Evolutionary conservation across 2,888 invertebrate genomes (phyloP).

Genomic region (Acrocera orbiculus): DNA sequence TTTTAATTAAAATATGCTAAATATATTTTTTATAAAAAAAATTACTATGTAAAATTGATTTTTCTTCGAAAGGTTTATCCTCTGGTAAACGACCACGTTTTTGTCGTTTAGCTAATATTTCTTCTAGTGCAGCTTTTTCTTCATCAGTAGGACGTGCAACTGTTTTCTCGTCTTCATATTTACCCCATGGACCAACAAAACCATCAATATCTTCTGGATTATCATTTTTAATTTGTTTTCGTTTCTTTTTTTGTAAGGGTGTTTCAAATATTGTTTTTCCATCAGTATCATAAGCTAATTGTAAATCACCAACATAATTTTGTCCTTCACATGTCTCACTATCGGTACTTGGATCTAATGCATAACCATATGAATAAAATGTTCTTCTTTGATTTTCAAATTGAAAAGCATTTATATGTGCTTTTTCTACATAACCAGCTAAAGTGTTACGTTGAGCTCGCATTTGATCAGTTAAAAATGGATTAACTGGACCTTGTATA

Average conservation of each 20-base stretch:
- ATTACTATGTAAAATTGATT: constrained; percentile 78
- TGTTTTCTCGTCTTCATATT: constrained; percentile 75
- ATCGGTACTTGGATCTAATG: constrained; percentile 81
- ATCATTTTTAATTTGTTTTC: constrained; percentile 75
- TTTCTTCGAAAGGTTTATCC: constrained; percentile 87
- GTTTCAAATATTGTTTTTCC: constrained; percentile 85
- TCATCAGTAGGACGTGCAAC: constrained; percentile 83
- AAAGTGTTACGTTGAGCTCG: constrained; percentile 75
- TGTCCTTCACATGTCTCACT: constrained; percentile 32
- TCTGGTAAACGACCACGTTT: constrained; percentile 74
- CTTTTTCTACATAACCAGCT: constrained; percentile 86
- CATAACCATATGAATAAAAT: constrained; percentile 88
- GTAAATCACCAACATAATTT: constrained; percentile 39
- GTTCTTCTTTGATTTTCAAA: constrained; percentile 93
- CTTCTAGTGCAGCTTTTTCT: constrained; percentile 85
- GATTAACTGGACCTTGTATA: constrained; percentile 80
- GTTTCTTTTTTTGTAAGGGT: constrained; percentile 54
- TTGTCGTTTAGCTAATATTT: constrained; percentile 78
- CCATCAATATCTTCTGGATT: constrained; percentile 85
- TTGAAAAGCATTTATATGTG: constrained; percentile 90
- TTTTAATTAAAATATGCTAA: too few species aligned
- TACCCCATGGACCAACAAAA: constrained; percentile 96
- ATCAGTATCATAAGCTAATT: constrained; percentile 52
- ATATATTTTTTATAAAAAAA: not conserved
- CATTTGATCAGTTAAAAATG: constrained; percentile 80